These are phyloP conservation scores for Pipistrellus kuhlii DNA, from an alignment of 2,797 vertebrate species.

Conservation along the genomic window DNA sequence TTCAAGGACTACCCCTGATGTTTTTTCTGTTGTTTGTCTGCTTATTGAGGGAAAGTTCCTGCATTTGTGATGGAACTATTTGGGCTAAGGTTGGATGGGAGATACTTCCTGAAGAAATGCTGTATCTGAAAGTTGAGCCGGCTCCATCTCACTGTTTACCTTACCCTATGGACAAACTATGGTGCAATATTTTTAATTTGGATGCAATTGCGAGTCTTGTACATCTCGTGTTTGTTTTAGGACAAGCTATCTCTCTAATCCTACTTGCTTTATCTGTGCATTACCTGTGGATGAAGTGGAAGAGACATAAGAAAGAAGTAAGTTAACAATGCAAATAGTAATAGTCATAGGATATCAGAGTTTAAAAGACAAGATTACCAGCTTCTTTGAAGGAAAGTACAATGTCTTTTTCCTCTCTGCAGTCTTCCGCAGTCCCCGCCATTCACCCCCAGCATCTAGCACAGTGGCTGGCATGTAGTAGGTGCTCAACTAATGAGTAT, in stretches of 20 bases:
- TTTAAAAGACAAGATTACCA: neutral
- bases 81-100: constrained; percentile 84
- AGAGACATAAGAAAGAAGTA: constrained; percentile 75
- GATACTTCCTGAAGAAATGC: constrained; percentile 79
- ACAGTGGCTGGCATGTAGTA: neutral
- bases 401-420: neutral
- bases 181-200: constrained; percentile 57
- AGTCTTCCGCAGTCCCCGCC: neutral
- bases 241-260: constrained; percentile 70
- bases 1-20: neutral
- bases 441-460: neutral
- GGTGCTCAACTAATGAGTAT: neutral
- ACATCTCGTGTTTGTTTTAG: constrained; percentile 41
- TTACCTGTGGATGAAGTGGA: constrained; percentile 80
- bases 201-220: constrained; percentile 63
- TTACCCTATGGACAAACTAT: constrained; percentile 74
- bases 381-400: constrained; percentile 15
- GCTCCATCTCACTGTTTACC: constrained; percentile 61
- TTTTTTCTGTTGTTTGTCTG: constrained; percentile 68
- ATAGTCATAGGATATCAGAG: constrained; percentile 4
- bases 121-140: constrained; percentile 60
- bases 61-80: constrained; percentile 75
- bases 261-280: constrained; percentile 63
- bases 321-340: constrained; percentile 46
- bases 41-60: constrained; percentile 64